Evolutionary conservation across 2,113 vertebrate species (phyloP).

Genomic region (Hydrolagus affinis): DNA sequence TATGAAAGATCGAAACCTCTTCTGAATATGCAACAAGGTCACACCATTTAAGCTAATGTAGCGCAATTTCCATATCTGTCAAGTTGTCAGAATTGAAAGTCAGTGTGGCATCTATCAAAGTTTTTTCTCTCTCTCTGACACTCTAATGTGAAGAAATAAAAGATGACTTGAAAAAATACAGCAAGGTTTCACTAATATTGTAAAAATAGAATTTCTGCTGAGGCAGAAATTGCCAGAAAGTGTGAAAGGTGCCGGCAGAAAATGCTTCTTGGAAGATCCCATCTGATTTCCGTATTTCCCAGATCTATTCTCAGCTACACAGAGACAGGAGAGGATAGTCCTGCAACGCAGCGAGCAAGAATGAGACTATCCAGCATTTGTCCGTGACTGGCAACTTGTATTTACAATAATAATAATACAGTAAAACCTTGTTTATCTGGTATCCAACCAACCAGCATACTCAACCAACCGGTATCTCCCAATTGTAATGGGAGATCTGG

Average conservation of each 20-base stretch:
- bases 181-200: background rate
- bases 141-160: background rate
- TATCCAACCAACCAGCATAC: too few species aligned
- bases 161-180: slow-evolving; percentile 12
- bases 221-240: background rate
- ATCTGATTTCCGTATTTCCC: too few species aligned
- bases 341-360: too few species aligned
- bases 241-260: background rate
- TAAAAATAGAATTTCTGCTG: slow-evolving; percentile 18
- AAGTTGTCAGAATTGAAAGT: slow-evolving; percentile 17
- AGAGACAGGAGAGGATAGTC: too few species aligned
- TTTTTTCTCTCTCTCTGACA: slow-evolving; percentile 23
- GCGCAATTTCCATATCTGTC: background rate
- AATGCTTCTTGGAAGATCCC: background rate
- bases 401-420: too few species aligned
- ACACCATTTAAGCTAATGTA: background rate
- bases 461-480: too few species aligned
- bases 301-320: too few species aligned
- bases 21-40: background rate
- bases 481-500: too few species aligned
- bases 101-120: slow-evolving; percentile 5
- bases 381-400: too few species aligned
- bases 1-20: background rate
- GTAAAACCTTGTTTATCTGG: too few species aligned
- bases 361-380: too few species aligned